phyloP scores from a whole-genome alignment of 2,113 vertebrate genomes.

The Lepidothrix coronata region DNA sequence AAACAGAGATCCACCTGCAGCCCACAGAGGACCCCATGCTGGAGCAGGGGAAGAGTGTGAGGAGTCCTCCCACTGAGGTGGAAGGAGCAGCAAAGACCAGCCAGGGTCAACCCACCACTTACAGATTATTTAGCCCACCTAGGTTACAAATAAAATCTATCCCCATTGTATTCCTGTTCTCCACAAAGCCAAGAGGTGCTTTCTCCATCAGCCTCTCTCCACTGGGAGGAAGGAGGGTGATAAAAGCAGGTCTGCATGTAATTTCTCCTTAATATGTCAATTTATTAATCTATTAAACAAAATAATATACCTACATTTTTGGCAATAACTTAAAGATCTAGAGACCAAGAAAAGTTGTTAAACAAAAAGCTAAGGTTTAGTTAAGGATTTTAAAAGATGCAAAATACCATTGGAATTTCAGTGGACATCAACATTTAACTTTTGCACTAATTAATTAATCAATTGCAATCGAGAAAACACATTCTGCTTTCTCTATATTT shows the following conservation, averaged over 20 bases:
- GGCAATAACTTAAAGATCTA: neutral
- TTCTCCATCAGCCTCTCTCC: neutral
- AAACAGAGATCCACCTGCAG: neutral
- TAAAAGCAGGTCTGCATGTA: neutral
- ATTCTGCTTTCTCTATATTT: neutral
- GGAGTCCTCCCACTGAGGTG: neutral
- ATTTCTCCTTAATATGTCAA: neutral
- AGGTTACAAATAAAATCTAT: neutral
- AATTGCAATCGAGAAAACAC: neutral
- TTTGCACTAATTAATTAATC: neutral
- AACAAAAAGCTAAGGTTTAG: neutral
- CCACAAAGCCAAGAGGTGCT: neutral
- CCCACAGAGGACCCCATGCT: neutral
- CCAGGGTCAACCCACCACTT: neutral
- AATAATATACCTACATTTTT: neutral
- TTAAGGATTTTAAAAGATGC: neutral
- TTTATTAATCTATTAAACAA: neutral
- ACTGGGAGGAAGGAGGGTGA: neutral
- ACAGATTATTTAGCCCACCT: fast-evolving
- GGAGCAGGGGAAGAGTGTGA: neutral
- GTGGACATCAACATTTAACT: neutral
- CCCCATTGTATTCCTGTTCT: fast-evolving
- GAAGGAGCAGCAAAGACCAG: neutral
- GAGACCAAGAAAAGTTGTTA: neutral
- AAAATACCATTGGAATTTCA: neutral